These are phyloP conservation scores for Eumacrocentrus americanus DNA, from an alignment of 2,888 invertebrate species.

Conservation along the genomic window DNA sequence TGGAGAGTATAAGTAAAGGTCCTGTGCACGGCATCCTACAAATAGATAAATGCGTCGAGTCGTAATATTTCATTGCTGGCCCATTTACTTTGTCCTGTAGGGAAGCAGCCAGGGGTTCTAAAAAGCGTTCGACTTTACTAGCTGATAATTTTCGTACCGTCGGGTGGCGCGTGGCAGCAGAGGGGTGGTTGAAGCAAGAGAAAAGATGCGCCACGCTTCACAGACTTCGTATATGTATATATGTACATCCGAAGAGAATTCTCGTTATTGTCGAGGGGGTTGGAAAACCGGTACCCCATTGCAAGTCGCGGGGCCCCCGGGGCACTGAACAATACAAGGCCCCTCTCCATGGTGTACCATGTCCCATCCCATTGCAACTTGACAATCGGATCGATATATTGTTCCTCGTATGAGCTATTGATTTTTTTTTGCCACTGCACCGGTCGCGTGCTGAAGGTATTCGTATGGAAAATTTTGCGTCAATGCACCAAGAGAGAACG, in stretches of 20 bases:
- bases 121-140: conserved; percentile 40
- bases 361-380: conserved; percentile 6
- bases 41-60: conserved; percentile 25
- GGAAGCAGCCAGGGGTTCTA: conserved; percentile 21
- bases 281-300: conserved; percentile 27
- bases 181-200: conserved; percentile 23
- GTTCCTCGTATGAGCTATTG: conserved; percentile 21
- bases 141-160: conserved; percentile 45
- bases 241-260: conserved; percentile 7
- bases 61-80: conserved; percentile 41
- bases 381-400: conserved; percentile 28
- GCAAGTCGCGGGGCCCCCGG: conserved; percentile 20
- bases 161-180: conserved; percentile 31
- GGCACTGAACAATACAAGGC: conserved; percentile 10
- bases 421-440: conserved; percentile 9
- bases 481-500: conserved; percentile 17
- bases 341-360: conserved; percentile 3
- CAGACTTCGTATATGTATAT: too few relatives aligned
- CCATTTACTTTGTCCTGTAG: conserved; percentile 33
- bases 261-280: conserved; percentile 22
- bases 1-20: too few relatives aligned
- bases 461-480: conserved; percentile 29
- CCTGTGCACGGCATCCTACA: conserved; percentile 1
- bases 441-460: conserved; percentile 28
- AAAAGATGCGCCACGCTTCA: conserved; percentile 36